Evolutionary conservation across 1,140 invertebrate genomes (phyloP).

Genomic region (Drosophila bifasciata): DNA sequence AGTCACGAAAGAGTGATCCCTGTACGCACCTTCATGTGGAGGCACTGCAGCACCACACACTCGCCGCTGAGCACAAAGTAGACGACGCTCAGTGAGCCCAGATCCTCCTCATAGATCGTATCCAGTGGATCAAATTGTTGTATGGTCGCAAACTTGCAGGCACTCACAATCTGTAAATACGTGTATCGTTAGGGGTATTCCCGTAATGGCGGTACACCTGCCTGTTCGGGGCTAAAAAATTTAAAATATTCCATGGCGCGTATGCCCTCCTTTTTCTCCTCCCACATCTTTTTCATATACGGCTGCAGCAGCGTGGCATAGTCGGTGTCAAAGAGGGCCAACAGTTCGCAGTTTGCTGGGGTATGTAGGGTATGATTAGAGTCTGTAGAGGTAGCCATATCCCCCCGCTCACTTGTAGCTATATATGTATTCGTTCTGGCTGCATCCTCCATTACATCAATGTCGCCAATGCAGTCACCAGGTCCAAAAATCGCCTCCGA

Average conservation of each 20-base stretch:
- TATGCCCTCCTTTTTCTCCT: constrained; percentile 64
- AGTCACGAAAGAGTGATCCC: no score
- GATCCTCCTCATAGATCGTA: constrained; percentile 71
- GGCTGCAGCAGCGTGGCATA: constrained; percentile 44
- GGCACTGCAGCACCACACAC: constrained; percentile 75
- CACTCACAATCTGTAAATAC: constrained; percentile 46
- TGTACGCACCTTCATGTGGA: constrained; percentile 71
- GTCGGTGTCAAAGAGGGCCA: constrained; percentile 56
- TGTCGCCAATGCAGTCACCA: constrained; percentile 65
- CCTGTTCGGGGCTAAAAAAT: constrained; percentile 63
- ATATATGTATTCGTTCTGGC: constrained; percentile 43
- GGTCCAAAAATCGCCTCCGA: constrained; percentile 58
- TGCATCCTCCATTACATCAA: constrained; percentile 50
- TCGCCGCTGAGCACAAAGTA: constrained; percentile 80
- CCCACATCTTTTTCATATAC: constrained; percentile 60
- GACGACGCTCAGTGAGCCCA: constrained; percentile 59
- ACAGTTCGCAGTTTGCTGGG: constrained; percentile 62
- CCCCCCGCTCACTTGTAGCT: constrained; percentile 26
- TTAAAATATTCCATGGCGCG: constrained; percentile 66
- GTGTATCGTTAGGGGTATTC: no score
- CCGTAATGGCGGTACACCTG: background rate
- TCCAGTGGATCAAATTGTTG: constrained; percentile 68
- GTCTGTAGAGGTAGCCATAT: no score
- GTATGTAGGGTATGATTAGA: no score
- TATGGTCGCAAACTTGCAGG: constrained; percentile 56